Evolutionary conservation across 2,888 invertebrate genomes (phyloP).

Genomic region (Ormyrus rosae): DNA sequence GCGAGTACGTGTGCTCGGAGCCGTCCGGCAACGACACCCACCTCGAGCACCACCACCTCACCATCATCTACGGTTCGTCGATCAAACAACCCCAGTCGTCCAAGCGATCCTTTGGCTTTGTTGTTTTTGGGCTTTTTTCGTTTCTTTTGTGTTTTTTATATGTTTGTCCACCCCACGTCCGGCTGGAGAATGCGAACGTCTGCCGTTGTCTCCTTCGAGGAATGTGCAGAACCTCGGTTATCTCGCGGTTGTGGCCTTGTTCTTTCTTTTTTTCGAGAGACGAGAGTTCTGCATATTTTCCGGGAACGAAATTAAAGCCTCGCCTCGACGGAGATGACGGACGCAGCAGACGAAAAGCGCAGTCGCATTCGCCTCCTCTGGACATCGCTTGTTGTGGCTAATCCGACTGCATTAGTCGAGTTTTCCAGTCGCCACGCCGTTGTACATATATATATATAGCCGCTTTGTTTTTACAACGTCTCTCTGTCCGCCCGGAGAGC

Average conservation of each 20-base stretch:
- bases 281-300: not conserved
- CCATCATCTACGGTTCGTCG: constrained; percentile 70
- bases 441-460: no score
- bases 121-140: not conserved
- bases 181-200: not conserved
- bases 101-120: not conserved
- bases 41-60: constrained; percentile 60
- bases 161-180: not conserved
- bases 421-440: no score
- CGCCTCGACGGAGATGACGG: no score
- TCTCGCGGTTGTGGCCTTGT: no score
- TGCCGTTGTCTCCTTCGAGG: not conserved
- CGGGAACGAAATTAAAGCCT: not conserved
- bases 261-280: not conserved
- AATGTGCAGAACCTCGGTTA: not conserved
- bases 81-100: not conserved
- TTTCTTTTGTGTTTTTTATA: not conserved
- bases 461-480: no score
- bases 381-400: constrained; percentile 9
- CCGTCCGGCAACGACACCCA: constrained; percentile 59
- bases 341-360: not conserved
- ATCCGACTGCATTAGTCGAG: not conserved
- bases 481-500: not conserved
- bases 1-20: constrained; percentile 69
- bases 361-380: not conserved